A percentile compares a stretch with the other conserved stretches of the same genome.
These are phyloP conservation scores for Megaleporinus macrocephalus DNA, from an alignment of 2,113 vertebrate genomes.

Conservation along the genomic window DNA sequence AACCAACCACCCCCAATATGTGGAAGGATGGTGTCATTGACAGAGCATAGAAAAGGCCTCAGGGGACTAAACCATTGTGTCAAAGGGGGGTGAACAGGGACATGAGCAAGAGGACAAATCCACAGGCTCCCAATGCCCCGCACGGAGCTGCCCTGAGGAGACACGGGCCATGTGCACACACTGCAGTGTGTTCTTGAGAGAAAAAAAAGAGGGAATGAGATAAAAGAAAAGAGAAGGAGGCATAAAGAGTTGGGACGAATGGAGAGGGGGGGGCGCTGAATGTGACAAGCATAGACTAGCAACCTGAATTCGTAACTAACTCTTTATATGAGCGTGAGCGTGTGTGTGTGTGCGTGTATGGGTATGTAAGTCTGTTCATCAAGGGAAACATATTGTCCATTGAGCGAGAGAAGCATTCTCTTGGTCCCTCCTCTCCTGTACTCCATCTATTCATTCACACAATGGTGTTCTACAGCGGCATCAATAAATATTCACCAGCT, in stretches of 20 bases:
- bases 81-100: slow-evolving; percentile 42
- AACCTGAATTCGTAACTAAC: slow-evolving; percentile 43
- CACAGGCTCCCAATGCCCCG: slow-evolving; percentile 35
- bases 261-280: slow-evolving; percentile 26
- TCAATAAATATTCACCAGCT: slow-evolving; percentile 68
- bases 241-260: slow-evolving; percentile 5
- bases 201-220: slow-evolving; percentile 7
- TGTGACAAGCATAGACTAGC: slow-evolving; percentile 51
- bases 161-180: slow-evolving; percentile 49
- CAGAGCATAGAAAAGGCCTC: slow-evolving; percentile 47
- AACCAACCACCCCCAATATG: slow-evolving; percentile 28
- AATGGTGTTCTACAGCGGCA: slow-evolving; percentile 64
- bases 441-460: slow-evolving; percentile 60
- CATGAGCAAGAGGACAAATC: slow-evolving; percentile 38
- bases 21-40: slow-evolving; percentile 58
- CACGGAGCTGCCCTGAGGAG: slow-evolving; percentile 58
- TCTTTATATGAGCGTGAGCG: slow-evolving; percentile 8
- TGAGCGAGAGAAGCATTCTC: slow-evolving; percentile 55
- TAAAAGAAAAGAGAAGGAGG: slow-evolving; percentile 14
- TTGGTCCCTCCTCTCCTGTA: slow-evolving; percentile 51
- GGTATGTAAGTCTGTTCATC: slow-evolving; percentile 48
- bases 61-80: slow-evolving; percentile 44
- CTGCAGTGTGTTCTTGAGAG: slow-evolving; percentile 55
- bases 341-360: slow-evolving; percentile 31
- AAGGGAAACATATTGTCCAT: slow-evolving; percentile 59